Percentiles rank a stretch among this genome's conserved stretches.
Evolutionary conservation across 2,888 invertebrate genomes (phyloP).

Genomic region (Capitulum mitella): DNA sequence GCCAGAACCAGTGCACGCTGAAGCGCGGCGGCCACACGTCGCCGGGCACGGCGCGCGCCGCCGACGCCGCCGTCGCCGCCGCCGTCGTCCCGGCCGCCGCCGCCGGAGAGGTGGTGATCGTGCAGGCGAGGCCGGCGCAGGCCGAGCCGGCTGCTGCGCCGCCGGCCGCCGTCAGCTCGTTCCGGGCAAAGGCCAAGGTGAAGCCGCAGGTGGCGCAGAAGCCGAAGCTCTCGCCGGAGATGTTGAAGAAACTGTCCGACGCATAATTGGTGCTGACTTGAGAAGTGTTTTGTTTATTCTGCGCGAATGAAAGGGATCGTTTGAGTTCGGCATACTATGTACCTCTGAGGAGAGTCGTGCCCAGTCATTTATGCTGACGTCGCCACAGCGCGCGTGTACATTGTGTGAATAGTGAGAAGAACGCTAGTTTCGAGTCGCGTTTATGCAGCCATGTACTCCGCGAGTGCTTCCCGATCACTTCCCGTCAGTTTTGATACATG

Average conservation of each 20-base stretch:
- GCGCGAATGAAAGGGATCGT: neutral
- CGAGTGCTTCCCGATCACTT: conserved; percentile 16
- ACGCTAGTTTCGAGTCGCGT: neutral
- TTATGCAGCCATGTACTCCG: neutral
- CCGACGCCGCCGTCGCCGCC: conserved; percentile 18
- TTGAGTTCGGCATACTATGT: neutral
- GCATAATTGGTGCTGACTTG: neutral
- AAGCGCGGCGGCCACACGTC: neutral
- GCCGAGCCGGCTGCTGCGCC: neutral
- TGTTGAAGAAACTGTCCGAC: conserved; percentile 13
- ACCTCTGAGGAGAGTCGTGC: neutral
- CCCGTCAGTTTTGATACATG: neutral
- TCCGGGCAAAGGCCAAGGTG: neutral
- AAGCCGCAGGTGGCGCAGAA: conserved; percentile 19
- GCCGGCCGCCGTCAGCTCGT: neutral
- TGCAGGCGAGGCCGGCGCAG: neutral
- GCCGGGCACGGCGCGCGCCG: neutral
- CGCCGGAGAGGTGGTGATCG: neutral
- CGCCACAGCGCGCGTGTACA: neutral
- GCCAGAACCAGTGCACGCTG: neutral
- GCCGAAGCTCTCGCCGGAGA: conserved; percentile 5
- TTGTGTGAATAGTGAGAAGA: conserved; percentile 1
- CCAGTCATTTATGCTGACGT: neutral
- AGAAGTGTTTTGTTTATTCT: neutral
- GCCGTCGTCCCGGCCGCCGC: neutral